These are phyloP conservation scores for Apodemia hepburni DNA, from an alignment of 2,888 invertebrate species.

Conservation along the genomic window DNA sequence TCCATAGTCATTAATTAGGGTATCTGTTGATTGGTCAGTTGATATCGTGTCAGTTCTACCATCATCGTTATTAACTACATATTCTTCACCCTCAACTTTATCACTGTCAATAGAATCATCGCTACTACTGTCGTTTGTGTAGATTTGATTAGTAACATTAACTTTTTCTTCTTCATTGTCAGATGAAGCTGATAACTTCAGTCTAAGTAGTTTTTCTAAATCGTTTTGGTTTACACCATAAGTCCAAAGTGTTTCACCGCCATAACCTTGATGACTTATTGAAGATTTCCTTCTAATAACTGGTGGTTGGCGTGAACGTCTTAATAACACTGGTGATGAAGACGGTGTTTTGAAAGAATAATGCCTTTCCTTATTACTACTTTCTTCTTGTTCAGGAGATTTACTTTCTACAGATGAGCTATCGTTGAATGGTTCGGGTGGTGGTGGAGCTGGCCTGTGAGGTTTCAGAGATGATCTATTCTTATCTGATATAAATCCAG, in stretches of 20 bases:
- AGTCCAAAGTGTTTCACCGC: slow-evolving; percentile 67
- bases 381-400: slow-evolving; percentile 45
- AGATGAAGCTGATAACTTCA: slow-evolving; percentile 64
- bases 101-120: slow-evolving; percentile 56
- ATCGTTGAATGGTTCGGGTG: slow-evolving; percentile 61
- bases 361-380: slow-evolving; percentile 45
- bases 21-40: slow-evolving; percentile 70
- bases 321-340: slow-evolving; percentile 55
- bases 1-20: slow-evolving; percentile 66
- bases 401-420: slow-evolving; percentile 49
- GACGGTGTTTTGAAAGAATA: slow-evolving; percentile 61
- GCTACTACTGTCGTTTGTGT: slow-evolving; percentile 44
- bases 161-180: slow-evolving; percentile 62
- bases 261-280: slow-evolving; percentile 48
- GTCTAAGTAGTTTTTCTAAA: slow-evolving; percentile 63
- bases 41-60: slow-evolving; percentile 62
- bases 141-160: slow-evolving; percentile 32
- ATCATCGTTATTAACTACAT: slow-evolving; percentile 57
- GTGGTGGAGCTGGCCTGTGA: slow-evolving; percentile 70
- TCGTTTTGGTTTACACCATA: slow-evolving; percentile 72
- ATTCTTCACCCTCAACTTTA: slow-evolving; percentile 56
- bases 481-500: slow-evolving; percentile 69
- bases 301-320: slow-evolving; percentile 66
- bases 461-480: slow-evolving; percentile 57
- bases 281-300: slow-evolving; percentile 68